Evolutionary conservation across 53 echinoderm and acorn worm genomes (phyloP), one percentile per base, ranked within the genome.

Genomic region (Crossaster papposus): DNA sequence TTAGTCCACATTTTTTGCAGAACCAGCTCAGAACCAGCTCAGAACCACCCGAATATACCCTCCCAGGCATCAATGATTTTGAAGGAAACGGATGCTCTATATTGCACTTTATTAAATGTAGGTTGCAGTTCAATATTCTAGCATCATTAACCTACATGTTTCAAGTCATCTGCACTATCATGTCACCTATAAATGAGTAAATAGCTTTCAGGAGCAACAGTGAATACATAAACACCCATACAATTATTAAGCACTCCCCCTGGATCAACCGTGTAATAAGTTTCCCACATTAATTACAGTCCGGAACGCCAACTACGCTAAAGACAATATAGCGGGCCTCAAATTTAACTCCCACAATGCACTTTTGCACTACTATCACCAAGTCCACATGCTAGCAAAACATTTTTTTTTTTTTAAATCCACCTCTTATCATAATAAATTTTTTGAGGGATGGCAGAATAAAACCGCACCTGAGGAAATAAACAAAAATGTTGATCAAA

Each of bases 401-500:
- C n/a, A n/a, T n/a, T n/a, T n/a, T n/a, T n/a, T n/a, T n/a, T n/a
- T n/a, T n/a, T n/a, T n/a, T n/a, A 70, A 65, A 36, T 13, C 37
- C 64, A n/a, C 35, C 37, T 32, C 37, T 32, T 52, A 44, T 83
- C 65, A 36, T 65, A 65, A 83, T 36, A 83, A 68, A 83, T 83
- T 23, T 15, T 17, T 14, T 10, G 14, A 50, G 5, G 70, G 83
- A 29, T 83, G 24, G 30, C 24, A 65, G 34, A 63, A 24, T 53
- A 29, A n/a, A 37, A 18, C 30, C 36, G 29, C 65, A 83, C 65
- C 70, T 83, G 70, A 70, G 70, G 44, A 83, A 83, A 83, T 83
- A 83, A 83, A 83, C 83, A 83, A 36, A 83, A n/a, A 68, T 65
- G 36, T 68, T 70, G 68, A 83, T 83, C 65, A 83, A 83, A 83